Evolutionary conservation across 2,888 invertebrate genomes (phyloP), one percentile per base, ranked within the genome.

Genomic region (Lepetodrilus schrolli): DNA sequence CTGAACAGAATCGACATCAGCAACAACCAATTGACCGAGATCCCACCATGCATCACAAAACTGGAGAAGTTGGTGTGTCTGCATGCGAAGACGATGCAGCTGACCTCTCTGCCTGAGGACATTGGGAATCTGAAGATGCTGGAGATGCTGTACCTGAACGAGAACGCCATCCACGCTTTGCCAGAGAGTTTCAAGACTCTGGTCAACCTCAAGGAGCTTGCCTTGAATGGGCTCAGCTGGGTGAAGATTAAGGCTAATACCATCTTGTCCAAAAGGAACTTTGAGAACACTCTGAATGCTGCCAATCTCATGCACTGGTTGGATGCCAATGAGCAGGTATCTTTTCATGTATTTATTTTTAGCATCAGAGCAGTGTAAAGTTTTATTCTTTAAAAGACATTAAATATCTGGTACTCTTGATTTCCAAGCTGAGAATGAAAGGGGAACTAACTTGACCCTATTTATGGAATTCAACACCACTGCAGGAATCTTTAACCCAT

Each of bases 141-240:
- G 34, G 77, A 81, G 26, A 80, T 77, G 37, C 74, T 88, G 48
- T 80, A 79, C 58, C 66, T 83, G 4, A 81, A 78, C 72, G 85
- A 84, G 0, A 86, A 86, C 76, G 86, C 85, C 73, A 78, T 87
- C 49, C 79, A 79, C 1, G 26, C 68, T 0, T 76, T 87, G 23
- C 87, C 87, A 1, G 73, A 78, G 20, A 80, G 79, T 65, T 79
- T 89, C 36, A 34, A 69, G 2, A 78, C 82, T 4, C 78, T 87
- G 68, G 78, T 77, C 51, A 72, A 76, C n/a, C 78, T 88, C 66
- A 73, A 72, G 4, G 81, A 84, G 20, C 79, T 89, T 13, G 76
- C 79, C 7, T 73, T 88, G 34, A 81, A 82, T 69, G 89, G 89
- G 2, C 83, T 88, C 1, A 74, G 80, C n/a, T 88, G 86, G 88